Conservation (phyloP, 2,797 vertebrate species). For the Halcyon chelicuti region DNA sequence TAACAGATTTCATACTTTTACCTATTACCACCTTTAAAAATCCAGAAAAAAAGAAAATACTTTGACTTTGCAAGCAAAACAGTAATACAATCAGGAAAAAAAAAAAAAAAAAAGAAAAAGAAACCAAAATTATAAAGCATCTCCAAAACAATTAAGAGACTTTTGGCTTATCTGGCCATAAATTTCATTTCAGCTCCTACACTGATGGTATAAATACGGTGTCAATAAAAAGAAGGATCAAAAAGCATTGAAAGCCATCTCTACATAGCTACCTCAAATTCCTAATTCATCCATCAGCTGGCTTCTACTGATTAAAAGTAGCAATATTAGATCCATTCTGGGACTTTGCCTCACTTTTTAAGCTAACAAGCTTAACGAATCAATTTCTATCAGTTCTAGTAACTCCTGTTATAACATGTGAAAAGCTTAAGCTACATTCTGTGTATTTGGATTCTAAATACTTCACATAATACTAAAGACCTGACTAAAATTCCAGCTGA, state of each 20-base stretch:
- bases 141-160: not conserved
- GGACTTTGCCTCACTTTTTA: not conserved
- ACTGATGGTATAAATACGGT: not conserved
- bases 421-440: not conserved
- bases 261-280: not conserved
- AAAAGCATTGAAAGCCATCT: not conserved
- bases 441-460: not conserved
- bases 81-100: not conserved
- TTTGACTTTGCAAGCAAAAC: not conserved
- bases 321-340: not conserved
- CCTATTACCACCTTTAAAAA: not conserved
- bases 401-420: not conserved
- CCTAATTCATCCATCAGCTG: not conserved
- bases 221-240: not conserved
- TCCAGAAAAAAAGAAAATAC: not conserved
- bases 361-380: not conserved
- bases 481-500: not conserved
- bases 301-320: not conserved
- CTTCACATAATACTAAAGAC: not conserved
- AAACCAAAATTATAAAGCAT: not conserved
- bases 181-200: not conserved
- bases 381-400: not conserved
- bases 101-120: not conserved
- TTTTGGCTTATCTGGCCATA: not conserved
- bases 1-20: conserved; percentile 11